A percentile compares a stretch with the other conserved stretches of the same genome.
These are phyloP conservation scores for Clarias batrachus DNA, from an alignment of 2,113 vertebrate species.

Conservation along the genomic window DNA sequence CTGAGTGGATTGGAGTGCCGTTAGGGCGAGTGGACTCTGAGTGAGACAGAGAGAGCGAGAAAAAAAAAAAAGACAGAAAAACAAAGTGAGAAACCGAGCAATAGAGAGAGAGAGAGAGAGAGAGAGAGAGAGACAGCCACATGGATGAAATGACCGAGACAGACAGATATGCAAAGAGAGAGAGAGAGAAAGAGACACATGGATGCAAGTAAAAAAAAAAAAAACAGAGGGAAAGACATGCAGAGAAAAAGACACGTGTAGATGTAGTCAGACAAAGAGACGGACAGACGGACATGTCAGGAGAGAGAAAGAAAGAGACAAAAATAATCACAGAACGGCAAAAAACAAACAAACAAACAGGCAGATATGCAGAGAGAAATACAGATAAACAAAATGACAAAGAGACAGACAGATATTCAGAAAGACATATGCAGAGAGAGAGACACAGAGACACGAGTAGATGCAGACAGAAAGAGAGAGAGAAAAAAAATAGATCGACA, in stretches of 20 bases:
- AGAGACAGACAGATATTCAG: too few relatives aligned
- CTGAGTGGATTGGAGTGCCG: conserved; percentile 59
- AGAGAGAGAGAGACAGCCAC: neutral
- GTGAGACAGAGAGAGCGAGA: conserved; percentile 61
- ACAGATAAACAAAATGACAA: too few relatives aligned
- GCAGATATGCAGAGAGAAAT: too few relatives aligned
- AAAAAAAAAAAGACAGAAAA: neutral
- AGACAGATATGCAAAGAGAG: neutral
- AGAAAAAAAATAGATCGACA: too few relatives aligned
- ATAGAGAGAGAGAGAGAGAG: neutral
- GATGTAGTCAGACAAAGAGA: neutral
- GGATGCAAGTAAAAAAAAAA: neutral
- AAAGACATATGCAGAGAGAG: too few relatives aligned
- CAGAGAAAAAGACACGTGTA: neutral
- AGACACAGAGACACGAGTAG: too few relatives aligned
- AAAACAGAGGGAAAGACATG: neutral
- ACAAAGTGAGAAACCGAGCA: neutral
- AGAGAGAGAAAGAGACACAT: neutral
- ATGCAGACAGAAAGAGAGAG: too few relatives aligned
- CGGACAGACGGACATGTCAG: neutral
- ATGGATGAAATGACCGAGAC: neutral
- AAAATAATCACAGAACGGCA: too few relatives aligned
- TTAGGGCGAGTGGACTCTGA: conserved; percentile 72
- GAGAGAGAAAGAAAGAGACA: neutral
- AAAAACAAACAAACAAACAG: rapidly evolving